A percentile compares a stretch with the other conserved stretches of the same genome.
Conservation (phyloP, 2,113 vertebrate genomes). For the western clawed frog (Xenopus tropicalis) region DNA sequence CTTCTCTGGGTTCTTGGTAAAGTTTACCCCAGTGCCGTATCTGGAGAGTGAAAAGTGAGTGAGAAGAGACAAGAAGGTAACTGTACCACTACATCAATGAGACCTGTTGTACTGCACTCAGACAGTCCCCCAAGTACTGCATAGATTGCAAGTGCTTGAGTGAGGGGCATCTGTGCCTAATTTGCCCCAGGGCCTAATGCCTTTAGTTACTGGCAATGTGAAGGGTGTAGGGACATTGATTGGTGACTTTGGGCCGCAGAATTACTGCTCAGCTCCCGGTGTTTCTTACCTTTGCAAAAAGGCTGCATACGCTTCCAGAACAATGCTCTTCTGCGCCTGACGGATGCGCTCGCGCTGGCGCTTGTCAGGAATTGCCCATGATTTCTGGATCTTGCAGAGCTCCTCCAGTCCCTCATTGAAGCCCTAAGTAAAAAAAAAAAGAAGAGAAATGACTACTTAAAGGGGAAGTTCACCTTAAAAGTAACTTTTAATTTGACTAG, state of each 20-base stretch:
- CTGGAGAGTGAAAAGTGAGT: conserved; percentile 60
- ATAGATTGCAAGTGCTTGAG: no score
- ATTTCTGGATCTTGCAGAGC: conserved; percentile 93
- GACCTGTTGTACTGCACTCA: no score
- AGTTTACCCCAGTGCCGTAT: conserved; percentile 78
- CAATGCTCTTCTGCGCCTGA: conserved; percentile 80
- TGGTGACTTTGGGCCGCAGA: no score
- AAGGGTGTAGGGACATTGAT: no score
- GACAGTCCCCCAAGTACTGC: no score
- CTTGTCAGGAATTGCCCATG: conserved; percentile 92
- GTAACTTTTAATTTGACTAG: not conserved
- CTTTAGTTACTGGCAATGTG: no score
- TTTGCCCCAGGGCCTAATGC: no score
- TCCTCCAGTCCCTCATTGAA: conserved; percentile 96
- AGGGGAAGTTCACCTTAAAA: not conserved
- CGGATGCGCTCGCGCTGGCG: conserved; percentile 88
- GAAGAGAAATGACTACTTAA: no score
- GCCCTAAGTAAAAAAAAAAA: conserved; percentile 66
- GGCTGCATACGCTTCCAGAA: conserved; percentile 80
- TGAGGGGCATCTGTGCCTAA: no score
- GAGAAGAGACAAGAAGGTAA: not conserved
- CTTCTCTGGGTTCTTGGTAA: conserved; percentile 96
- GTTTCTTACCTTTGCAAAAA: conserved; percentile 80
- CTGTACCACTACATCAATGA: not conserved
- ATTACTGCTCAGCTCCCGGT: not conserved